phyloP scores from a whole-genome alignment of 1,140 invertebrate genomes.

The Lucilia cuprina region DNA sequence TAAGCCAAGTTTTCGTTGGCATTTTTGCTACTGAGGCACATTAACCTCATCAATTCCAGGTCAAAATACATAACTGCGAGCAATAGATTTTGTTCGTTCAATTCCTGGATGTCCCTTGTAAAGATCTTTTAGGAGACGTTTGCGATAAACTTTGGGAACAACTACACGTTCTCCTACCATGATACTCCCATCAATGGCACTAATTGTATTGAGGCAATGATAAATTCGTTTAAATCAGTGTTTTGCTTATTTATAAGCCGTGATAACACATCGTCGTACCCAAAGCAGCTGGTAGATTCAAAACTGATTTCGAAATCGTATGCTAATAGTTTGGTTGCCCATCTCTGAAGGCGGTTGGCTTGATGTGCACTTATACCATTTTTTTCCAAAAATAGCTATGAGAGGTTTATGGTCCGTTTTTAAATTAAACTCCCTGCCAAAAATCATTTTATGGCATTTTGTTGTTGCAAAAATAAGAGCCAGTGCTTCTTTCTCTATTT shows the following conservation, averaged over 20 bases:
- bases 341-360: not conserved
- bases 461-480: conserved; percentile 61
- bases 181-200: not conserved
- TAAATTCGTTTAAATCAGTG: too few relatives aligned
- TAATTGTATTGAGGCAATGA: not conserved
- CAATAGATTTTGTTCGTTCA: conserved; percentile 6
- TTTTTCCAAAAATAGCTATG: conserved; percentile 25
- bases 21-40: not conserved
- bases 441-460: conserved; percentile 54
- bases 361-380: conserved; percentile 13
- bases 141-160: conserved; percentile 57
- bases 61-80: not conserved
- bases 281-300: conserved; percentile 40
- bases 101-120: conserved; percentile 51
- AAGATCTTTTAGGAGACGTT: conserved; percentile 58
- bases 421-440: conserved; percentile 54
- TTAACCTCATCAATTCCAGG: not conserved
- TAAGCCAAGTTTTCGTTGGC: not conserved
- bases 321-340: not conserved
- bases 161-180: conserved; percentile 37
- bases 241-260: too few relatives aligned
- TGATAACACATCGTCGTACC: not conserved
- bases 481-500: conserved; percentile 63
- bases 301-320: conserved; percentile 45
- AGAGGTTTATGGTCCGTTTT: conserved; percentile 30